Evolutionary conservation across 1,140 invertebrate species (phyloP).

Genomic region (Leptinotarsa defecta): DNA sequence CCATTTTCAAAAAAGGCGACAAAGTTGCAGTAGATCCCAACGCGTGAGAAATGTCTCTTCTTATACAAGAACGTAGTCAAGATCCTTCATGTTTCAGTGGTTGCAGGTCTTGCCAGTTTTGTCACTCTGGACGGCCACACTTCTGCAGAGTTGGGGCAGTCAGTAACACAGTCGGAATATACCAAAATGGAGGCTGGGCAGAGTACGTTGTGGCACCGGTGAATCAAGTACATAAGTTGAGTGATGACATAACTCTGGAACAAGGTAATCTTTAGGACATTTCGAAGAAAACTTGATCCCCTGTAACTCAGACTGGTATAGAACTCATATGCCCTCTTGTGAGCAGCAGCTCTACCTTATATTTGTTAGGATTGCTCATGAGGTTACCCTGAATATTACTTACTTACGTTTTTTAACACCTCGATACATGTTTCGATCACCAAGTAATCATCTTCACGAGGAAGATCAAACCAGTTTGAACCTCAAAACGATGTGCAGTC

Average conservation of each 20-base stretch:
- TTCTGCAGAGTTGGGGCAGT: constrained; percentile 64
- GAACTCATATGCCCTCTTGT: too few relatives aligned
- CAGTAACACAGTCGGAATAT: constrained; percentile 69
- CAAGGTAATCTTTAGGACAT: constrained; percentile 56
- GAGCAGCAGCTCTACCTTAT: too few relatives aligned
- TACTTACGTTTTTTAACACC: too few relatives aligned
- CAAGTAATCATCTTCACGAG: too few relatives aligned
- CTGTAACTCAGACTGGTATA: too few relatives aligned
- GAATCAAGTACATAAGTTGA: constrained; percentile 63
- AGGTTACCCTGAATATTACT: too few relatives aligned
- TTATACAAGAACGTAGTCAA: neutral
- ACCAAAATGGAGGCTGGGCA: constrained; percentile 69
- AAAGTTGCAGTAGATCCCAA: constrained; percentile 72
- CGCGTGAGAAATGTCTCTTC: constrained; percentile 53
- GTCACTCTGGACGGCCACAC: constrained; percentile 66
- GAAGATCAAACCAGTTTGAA: too few relatives aligned
- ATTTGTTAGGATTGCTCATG: too few relatives aligned
- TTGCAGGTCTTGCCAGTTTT: constrained; percentile 64
- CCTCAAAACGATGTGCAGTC: too few relatives aligned
- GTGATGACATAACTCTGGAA: constrained; percentile 59
- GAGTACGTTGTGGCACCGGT: constrained; percentile 65
- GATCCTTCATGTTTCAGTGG: constrained; percentile 52
- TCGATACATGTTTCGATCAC: too few relatives aligned
- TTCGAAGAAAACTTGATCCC: too few relatives aligned
- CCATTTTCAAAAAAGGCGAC: constrained; percentile 66